phyloP scores from a whole-genome alignment of 2,888 invertebrate species.

The Ochlodes sylvanus region DNA sequence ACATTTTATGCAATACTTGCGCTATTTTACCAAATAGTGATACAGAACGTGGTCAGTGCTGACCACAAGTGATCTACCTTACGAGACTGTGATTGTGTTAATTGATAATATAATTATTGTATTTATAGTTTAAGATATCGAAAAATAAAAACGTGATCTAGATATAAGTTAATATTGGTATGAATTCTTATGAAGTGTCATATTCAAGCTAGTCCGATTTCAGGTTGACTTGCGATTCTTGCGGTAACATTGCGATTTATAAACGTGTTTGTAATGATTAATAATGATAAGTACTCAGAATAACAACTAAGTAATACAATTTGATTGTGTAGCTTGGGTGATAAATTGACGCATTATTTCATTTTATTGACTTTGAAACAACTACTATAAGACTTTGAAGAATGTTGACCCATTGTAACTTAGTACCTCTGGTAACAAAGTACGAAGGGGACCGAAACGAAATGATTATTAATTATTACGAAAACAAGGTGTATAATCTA shows the following conservation, averaged over 20 bases:
- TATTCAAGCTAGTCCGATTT: conserved; percentile 32
- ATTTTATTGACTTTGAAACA: too few relatives aligned
- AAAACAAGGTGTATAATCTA: too few relatives aligned
- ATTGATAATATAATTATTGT: conserved; percentile 40
- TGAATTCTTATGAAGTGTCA: conserved; percentile 38
- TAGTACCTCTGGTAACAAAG: too few relatives aligned
- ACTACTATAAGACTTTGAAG: too few relatives aligned
- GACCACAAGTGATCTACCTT: conserved; percentile 68
- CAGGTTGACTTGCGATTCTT: conserved; percentile 25
- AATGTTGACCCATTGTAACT: too few relatives aligned
- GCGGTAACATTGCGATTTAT: neutral
- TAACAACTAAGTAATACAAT: too few relatives aligned
- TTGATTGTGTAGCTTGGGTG: neutral
- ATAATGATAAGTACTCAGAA: too few relatives aligned
- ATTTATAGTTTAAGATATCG: conserved; percentile 41
- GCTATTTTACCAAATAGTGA: conserved; percentile 5
- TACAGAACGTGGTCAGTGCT: conserved; percentile 54
- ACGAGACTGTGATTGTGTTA: conserved; percentile 79
- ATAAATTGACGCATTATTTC: too few relatives aligned
- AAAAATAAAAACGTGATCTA: conserved; percentile 47
- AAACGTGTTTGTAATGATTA: neutral
- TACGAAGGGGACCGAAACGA: too few relatives aligned
- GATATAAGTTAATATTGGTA: conserved; percentile 41
- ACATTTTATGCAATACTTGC: conserved; percentile 14
- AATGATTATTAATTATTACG: too few relatives aligned